These are phyloP conservation scores for Aphidius colemani DNA, from an alignment of 2,888 invertebrate genomes.

Conservation along the genomic window DNA sequence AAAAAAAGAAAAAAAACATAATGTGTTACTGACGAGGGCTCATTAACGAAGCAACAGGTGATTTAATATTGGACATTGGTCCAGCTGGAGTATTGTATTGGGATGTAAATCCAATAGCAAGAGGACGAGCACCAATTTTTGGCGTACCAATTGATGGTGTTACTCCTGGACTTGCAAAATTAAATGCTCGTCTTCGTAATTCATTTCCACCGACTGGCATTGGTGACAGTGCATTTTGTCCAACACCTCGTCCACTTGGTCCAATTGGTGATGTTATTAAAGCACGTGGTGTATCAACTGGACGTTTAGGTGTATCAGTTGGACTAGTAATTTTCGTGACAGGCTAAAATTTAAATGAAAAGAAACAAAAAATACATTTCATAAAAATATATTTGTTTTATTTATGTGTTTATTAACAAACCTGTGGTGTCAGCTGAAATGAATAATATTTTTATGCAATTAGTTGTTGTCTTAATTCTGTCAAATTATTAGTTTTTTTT, in stretches of 20 bases:
- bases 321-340: constrained; percentile 27
- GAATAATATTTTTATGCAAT: constrained; percentile 29
- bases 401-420: constrained; percentile 28
- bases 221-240: constrained; percentile 23
- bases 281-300: constrained; percentile 39
- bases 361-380: not conserved
- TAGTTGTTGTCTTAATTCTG: constrained; percentile 16
- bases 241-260: not conserved
- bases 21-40: constrained; percentile 43
- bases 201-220: constrained; percentile 38
- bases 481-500: constrained; percentile 13
- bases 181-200: constrained; percentile 48
- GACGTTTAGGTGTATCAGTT: constrained; percentile 39
- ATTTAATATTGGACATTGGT: constrained; percentile 41
- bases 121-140: constrained; percentile 34
- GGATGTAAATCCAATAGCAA: constrained; percentile 38
- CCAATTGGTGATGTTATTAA: constrained; percentile 10
- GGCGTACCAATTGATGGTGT: constrained; percentile 38
- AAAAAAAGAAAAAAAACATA: not conserved
- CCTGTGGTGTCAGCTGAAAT: constrained; percentile 51
- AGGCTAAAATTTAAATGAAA: constrained; percentile 38
- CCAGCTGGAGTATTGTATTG: constrained; percentile 37
- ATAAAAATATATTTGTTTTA: too few species aligned
- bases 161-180: constrained; percentile 40
- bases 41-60: constrained; percentile 41